Evolutionary conservation across 2,797 vertebrate genomes (phyloP).

Genomic region (Enteromius treurensis): DNA sequence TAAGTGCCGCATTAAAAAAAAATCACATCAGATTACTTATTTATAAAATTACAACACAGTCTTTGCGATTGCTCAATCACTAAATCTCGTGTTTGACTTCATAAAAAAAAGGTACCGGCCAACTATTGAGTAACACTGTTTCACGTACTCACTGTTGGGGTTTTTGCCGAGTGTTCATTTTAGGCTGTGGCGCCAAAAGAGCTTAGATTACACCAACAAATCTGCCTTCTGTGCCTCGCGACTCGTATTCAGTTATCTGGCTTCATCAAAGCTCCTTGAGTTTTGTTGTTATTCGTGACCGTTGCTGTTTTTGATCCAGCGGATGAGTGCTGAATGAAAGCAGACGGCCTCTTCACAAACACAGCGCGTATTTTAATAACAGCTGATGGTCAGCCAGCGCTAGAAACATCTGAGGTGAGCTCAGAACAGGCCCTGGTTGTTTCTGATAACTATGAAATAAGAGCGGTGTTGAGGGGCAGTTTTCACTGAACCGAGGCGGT

Average conservation of each 20-base stretch:
- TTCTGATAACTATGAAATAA: background rate
- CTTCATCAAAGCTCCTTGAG: slow-evolving; percentile 3
- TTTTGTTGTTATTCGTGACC: slow-evolving; percentile 11
- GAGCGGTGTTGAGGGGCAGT: background rate
- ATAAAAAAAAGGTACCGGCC: background rate
- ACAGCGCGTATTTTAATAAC: background rate
- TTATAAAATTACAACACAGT: background rate
- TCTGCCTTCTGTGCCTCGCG: background rate
- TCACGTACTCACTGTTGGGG: background rate
- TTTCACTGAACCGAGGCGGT: background rate
- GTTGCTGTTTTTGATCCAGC: slow-evolving; percentile 9
- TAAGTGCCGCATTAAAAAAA: background rate
- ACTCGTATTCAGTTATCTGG: background rate
- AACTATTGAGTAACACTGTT: background rate
- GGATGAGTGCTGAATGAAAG: background rate
- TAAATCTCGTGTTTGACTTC: background rate
- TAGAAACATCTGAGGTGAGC: background rate
- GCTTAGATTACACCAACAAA: background rate
- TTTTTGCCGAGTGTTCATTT: background rate
- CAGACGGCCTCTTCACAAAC: slow-evolving; percentile 14
- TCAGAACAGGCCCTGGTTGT: background rate
- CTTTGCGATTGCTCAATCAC: background rate
- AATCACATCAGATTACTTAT: background rate
- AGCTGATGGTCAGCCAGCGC: background rate
- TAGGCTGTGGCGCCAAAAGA: background rate